Evolutionary conservation across 2,113 vertebrate genomes (phyloP).

Genomic region (Miniopterus natalensis): DNA sequence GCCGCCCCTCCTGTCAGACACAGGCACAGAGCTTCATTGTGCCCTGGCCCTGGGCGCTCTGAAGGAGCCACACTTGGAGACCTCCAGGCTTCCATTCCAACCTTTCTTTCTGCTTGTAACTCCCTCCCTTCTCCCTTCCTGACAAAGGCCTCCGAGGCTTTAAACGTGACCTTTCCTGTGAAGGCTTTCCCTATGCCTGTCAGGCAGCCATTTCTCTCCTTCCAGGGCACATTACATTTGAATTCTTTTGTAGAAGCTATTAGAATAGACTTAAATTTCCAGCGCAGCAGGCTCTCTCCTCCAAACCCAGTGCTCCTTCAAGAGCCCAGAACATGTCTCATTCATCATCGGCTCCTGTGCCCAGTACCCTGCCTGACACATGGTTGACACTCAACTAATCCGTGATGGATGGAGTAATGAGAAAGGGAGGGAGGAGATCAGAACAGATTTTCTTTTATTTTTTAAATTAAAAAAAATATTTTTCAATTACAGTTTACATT

Average conservation of each 20-base stretch:
- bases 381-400: no score
- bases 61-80: not conserved
- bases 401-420: not conserved
- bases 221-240: not conserved
- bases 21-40: not conserved
- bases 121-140: not conserved
- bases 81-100: not conserved
- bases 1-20: not conserved
- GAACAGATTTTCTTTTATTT: not conserved
- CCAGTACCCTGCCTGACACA: not conserved
- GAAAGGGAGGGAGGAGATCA: not conserved
- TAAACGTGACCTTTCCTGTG: not conserved
- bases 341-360: not conserved
- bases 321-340: not conserved
- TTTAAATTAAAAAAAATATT: not conserved
- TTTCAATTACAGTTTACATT: not conserved
- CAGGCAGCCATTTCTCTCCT: not conserved
- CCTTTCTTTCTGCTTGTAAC: not conserved
- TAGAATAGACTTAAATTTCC: not conserved
- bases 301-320: not conserved
- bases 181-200: not conserved
- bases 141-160: not conserved
- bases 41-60: not conserved
- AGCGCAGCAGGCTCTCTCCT: not conserved
- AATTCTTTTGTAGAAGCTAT: not conserved